These are phyloP conservation scores for Coptodon rendalli DNA, from an alignment of 2,113 vertebrate genomes.

Conservation along the genomic window DNA sequence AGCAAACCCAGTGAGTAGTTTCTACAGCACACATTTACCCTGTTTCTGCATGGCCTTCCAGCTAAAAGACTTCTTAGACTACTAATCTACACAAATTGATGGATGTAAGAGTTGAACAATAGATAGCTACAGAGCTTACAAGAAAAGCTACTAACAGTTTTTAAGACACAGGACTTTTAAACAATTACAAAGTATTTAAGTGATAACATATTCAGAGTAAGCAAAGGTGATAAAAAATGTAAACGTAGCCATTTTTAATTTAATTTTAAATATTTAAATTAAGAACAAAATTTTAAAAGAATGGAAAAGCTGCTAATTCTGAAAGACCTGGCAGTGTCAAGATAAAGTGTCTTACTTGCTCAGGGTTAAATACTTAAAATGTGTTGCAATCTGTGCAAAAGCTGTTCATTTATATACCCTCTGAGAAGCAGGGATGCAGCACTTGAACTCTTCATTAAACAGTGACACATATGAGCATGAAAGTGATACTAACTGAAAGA, in stretches of 20 bases:
- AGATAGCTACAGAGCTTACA: background rate
- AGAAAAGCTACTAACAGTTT: background rate
- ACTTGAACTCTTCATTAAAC: background rate
- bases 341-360: background rate
- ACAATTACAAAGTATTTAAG: background rate
- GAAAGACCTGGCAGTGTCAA: background rate
- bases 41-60: background rate
- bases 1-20: constrained; percentile 62
- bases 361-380: background rate
- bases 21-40: background rate
- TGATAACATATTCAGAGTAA: background rate
- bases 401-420: background rate
- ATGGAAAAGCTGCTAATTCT: background rate
- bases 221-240: background rate
- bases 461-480: background rate
- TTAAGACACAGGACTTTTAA: background rate
- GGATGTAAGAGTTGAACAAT: background rate
- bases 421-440: background rate
- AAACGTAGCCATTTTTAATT: background rate
- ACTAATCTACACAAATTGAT: background rate
- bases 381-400: background rate
- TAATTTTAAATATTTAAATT: background rate
- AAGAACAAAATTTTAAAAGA: background rate
- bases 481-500: background rate
- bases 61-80: background rate